A percentile compares a stretch with the other conserved stretches of the same genome.
Conservation (phyloP, 1,140 invertebrate species). For the Mactra quadrangularis region DNA sequence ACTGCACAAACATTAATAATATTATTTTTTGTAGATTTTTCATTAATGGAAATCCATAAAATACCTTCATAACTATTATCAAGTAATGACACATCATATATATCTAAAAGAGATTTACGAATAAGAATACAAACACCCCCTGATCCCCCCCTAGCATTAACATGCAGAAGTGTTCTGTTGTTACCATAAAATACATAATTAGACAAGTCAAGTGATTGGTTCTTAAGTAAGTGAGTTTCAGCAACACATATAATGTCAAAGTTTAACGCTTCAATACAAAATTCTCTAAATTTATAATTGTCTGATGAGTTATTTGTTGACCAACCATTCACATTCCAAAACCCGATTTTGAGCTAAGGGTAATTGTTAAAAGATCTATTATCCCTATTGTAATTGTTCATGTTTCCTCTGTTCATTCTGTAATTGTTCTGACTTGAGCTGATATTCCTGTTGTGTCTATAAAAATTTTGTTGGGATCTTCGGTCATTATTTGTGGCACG, state of each 20-base stretch:
- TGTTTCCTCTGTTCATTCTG: neutral
- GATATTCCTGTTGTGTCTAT: neutral
- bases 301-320: neutral
- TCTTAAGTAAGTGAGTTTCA: neutral
- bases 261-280: too few species aligned
- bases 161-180: neutral
- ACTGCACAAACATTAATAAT: too few species aligned
- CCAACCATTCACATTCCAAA: too few species aligned
- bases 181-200: slow-evolving; percentile 14
- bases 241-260: neutral
- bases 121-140: slow-evolving; percentile 7
- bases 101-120: neutral
- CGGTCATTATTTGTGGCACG: neutral
- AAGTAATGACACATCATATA: neutral
- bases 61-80: too few species aligned
- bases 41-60: too few species aligned
- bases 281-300: neutral
- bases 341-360: neutral
- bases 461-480: neutral
- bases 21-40: too few species aligned
- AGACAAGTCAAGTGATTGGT: neutral
- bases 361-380: neutral
- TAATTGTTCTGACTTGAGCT: neutral
- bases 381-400: neutral
- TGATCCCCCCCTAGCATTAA: neutral